These are phyloP conservation scores for Mus caroli DNA, from an alignment of 2,797 vertebrate genomes.

Conservation along the genomic window DNA sequence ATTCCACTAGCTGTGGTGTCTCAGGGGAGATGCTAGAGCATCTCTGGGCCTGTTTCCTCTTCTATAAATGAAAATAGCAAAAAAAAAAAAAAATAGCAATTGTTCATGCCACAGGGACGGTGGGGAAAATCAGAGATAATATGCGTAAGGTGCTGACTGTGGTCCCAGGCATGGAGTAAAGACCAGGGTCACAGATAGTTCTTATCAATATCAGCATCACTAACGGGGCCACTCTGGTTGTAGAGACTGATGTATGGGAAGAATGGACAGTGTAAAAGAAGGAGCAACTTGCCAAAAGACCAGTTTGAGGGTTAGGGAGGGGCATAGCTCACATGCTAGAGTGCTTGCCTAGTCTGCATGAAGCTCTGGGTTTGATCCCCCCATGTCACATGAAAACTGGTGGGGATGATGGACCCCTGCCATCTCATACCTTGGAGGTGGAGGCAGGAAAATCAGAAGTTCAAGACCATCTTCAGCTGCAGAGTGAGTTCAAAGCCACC, in stretches of 20 bases:
- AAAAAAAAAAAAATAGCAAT: neutral
- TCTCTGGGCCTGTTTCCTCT: neutral
- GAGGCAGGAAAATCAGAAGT: neutral
- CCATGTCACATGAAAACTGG: neutral
- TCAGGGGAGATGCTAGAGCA: neutral
- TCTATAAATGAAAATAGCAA: conserved; percentile 39
- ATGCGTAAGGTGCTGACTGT: neutral
- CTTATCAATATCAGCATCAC: neutral
- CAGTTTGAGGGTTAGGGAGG: neutral
- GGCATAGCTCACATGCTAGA: neutral
- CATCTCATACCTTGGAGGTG: neutral
- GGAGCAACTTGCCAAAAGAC: neutral
- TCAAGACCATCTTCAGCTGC: neutral
- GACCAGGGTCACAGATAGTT: neutral
- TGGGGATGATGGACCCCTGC: too few species aligned
- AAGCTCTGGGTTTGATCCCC: neutral
- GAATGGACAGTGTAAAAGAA: neutral
- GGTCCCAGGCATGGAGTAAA: neutral
- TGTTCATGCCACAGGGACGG: neutral
- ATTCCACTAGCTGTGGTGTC: neutral
- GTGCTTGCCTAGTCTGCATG: neutral
- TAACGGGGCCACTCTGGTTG: neutral
- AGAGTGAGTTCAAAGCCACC: neutral
- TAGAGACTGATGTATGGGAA: neutral
- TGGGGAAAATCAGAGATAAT: neutral